Percentiles rank a stretch among this genome's conserved stretches.
These are phyloP conservation scores for Glomeris maerens DNA, from an alignment of 1,140 invertebrate species.

Conservation along the genomic window DNA sequence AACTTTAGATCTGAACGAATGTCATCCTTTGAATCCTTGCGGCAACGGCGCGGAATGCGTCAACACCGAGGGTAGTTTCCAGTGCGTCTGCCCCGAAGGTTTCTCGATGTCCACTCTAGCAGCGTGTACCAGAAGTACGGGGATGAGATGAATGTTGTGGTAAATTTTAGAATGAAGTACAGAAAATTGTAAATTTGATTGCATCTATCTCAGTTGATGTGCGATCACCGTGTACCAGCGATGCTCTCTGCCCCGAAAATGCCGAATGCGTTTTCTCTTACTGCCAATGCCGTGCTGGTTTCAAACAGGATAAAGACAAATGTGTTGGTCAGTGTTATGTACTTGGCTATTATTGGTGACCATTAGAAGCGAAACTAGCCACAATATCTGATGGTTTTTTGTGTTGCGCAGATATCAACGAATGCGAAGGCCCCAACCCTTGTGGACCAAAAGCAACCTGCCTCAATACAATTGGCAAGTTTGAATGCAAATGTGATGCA, in stretches of 20 bases:
- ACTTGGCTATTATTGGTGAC: neutral
- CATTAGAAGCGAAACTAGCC: neutral
- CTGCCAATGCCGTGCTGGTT: slow-evolving; percentile 31
- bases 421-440: slow-evolving; percentile 50
- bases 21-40: slow-evolving; percentile 44
- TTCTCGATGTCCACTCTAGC: slow-evolving; percentile 49
- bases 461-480: slow-evolving; percentile 66
- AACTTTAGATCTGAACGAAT: slow-evolving; percentile 66
- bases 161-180: slow-evolving; percentile 1
- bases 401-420: slow-evolving; percentile 41
- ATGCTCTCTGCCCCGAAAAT: slow-evolving; percentile 49
- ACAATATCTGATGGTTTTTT: slow-evolving; percentile 6
- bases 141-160: slow-evolving; percentile 70
- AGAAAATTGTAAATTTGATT: too few species aligned
- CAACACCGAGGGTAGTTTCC: slow-evolving; percentile 60
- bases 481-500: slow-evolving; percentile 68
- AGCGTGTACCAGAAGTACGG: slow-evolving; percentile 45
- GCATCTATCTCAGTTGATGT: slow-evolving; percentile 19
- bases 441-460: slow-evolving; percentile 72
- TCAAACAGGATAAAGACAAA: slow-evolving; percentile 16
- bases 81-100: slow-evolving; percentile 79
- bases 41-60: slow-evolving; percentile 72
- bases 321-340: slow-evolving; percentile 19
- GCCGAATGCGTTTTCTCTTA: slow-evolving; percentile 34
- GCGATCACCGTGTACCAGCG: slow-evolving; percentile 23